Conservation (phyloP, 2,797 vertebrate genomes). For the Hafferia zeledoni region DNA sequence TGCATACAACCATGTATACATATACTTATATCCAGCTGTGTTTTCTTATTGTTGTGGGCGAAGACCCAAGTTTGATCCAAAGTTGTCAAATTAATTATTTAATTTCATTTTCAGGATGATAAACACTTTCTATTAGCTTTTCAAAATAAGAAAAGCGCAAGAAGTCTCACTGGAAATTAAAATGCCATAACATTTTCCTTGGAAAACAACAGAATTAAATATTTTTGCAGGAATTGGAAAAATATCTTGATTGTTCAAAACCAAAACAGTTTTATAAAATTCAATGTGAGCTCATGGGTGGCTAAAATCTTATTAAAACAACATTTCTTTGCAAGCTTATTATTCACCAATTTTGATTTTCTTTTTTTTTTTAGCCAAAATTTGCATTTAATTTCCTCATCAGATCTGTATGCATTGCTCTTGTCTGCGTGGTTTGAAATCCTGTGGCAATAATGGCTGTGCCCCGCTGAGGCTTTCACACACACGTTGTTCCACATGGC, state of each 20-base stretch:
- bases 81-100: not conserved
- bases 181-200: not conserved
- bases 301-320: not conserved
- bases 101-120: not conserved
- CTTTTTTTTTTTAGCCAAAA: not conserved
- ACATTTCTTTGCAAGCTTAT: not conserved
- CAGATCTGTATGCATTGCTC: not conserved
- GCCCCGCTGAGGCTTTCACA: constrained; percentile 22
- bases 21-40: not conserved
- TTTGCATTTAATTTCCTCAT: not conserved
- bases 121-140: not conserved
- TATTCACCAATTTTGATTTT: not conserved
- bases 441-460: not conserved
- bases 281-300: not conserved
- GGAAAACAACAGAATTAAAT: not conserved
- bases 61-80: not conserved
- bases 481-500: not conserved
- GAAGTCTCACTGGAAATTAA: not conserved
- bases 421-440: not conserved
- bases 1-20: not conserved
- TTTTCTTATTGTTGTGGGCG: not conserved
- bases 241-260: not conserved
- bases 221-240: not conserved
- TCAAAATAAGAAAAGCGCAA: not conserved
- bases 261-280: not conserved